phyloP scores from a whole-genome alignment of 2,888 invertebrate genomes.

The Heliconius cydno region DNA sequence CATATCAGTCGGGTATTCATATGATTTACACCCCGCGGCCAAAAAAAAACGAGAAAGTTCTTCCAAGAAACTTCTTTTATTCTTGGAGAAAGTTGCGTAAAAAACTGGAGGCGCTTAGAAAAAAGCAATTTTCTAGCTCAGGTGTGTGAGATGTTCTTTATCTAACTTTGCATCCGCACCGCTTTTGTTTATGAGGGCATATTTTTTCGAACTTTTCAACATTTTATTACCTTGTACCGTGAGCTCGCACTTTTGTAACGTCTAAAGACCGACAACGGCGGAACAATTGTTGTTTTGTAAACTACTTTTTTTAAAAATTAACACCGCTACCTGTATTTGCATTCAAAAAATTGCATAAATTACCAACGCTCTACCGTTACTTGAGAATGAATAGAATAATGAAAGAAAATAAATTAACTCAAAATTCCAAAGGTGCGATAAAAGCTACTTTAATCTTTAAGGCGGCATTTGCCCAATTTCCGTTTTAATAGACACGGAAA shows the following conservation, averaged over 20 bases:
- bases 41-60: constrained; percentile 72
- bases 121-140: constrained; percentile 84
- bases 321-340: constrained; percentile 68
- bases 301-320: constrained; percentile 61
- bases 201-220: constrained; percentile 81
- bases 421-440: constrained; percentile 51
- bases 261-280: constrained; percentile 62
- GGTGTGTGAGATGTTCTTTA: constrained; percentile 84
- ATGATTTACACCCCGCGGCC: constrained; percentile 73
- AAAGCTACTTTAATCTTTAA: constrained; percentile 63
- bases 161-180: constrained; percentile 83
- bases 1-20: constrained; percentile 65
- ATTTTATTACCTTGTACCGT: constrained; percentile 78
- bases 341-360: constrained; percentile 52
- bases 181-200: constrained; percentile 79
- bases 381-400: constrained; percentile 47
- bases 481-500: constrained; percentile 80
- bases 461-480: constrained; percentile 69
- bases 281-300: constrained; percentile 73
- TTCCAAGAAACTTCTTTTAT: constrained; percentile 81
- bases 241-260: too few species aligned
- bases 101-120: constrained; percentile 82
- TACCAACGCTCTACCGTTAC: constrained; percentile 50
- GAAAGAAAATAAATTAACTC: constrained; percentile 43
- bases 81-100: constrained; percentile 81